These are phyloP conservation scores for Cacoxenus indagator DNA, from an alignment of 2,888 invertebrate species.

Conservation along the genomic window DNA sequence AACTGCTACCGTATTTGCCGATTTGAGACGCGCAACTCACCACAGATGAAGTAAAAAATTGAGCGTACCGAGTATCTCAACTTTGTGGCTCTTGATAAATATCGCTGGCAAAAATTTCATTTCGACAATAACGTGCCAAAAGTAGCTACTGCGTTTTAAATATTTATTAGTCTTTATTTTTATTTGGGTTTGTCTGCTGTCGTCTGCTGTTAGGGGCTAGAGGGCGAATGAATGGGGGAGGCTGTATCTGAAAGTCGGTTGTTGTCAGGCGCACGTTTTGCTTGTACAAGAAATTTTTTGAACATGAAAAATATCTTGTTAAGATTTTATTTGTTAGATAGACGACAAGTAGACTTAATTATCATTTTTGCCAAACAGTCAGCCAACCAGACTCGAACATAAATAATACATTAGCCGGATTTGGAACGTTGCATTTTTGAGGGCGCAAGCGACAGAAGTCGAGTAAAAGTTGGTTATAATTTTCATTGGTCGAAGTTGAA, in stretches of 20 bases:
- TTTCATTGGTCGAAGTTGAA: conserved; percentile 28
- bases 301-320: conserved; percentile 68
- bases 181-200: conserved; percentile 5
- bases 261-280: conserved; percentile 65
- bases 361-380: conserved; percentile 60
- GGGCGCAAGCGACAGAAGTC: neutral
- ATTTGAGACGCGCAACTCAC: conserved; percentile 1
- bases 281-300: conserved; percentile 58
- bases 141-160: conserved; percentile 68
- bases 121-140: conserved; percentile 66
- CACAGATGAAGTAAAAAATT: conserved; percentile 40
- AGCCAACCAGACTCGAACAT: conserved; percentile 31
- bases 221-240: neutral
- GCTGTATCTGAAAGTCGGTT: conserved; percentile 35
- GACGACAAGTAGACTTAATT: conserved; percentile 67
- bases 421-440: conserved; percentile 2
- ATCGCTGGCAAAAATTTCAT: conserved; percentile 49
- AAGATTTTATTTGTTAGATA: conserved; percentile 68
- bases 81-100: conserved; percentile 51
- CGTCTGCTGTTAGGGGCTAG: conserved; percentile 1
- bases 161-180: conserved; percentile 46
- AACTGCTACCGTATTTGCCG: conserved; percentile 58
- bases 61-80: conserved; percentile 17
- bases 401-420: conserved; percentile 45
- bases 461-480: neutral